Percentiles rank a stretch among this genome's conserved stretches.
These are phyloP conservation scores for Drosophila neotestacea DNA, from an alignment of 2,888 invertebrate species.

Conservation along the genomic window DNA sequence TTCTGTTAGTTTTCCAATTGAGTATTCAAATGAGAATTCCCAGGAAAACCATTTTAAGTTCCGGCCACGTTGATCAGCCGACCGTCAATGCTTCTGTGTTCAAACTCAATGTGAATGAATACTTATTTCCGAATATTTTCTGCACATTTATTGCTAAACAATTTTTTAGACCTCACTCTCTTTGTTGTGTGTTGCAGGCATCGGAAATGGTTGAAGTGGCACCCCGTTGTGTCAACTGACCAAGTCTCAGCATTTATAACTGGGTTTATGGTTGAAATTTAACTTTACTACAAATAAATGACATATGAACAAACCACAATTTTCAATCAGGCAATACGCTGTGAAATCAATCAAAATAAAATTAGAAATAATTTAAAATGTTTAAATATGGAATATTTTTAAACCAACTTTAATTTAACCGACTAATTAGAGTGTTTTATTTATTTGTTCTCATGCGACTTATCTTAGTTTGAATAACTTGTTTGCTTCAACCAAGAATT, in stretches of 20 bases:
- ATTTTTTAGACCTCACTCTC: slow-evolving; percentile 4
- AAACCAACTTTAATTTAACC: too few relatives aligned
- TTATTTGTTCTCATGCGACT: not conserved
- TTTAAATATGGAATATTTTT: too few relatives aligned
- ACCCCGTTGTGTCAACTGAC: slow-evolving; percentile 47
- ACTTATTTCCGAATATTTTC: slow-evolving; percentile 74
- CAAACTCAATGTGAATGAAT: slow-evolving; percentile 54
- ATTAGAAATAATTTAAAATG: too few relatives aligned
- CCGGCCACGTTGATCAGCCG: slow-evolving; percentile 53
- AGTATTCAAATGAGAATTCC: slow-evolving; percentile 69
- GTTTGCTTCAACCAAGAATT: not conserved
- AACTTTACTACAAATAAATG: not conserved
- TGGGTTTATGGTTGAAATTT: not conserved
- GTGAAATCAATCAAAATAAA: not conserved
- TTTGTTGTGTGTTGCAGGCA: slow-evolving; percentile 15
- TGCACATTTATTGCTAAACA: slow-evolving; percentile 68
- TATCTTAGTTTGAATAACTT: not conserved
- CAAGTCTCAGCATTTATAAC: not conserved
- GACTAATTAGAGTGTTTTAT: not conserved
- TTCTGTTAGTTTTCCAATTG: slow-evolving; percentile 36
- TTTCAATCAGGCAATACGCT: slow-evolving; percentile 1
- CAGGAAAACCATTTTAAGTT: slow-evolving; percentile 72
- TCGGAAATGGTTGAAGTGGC: slow-evolving; percentile 60
- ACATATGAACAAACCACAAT: slow-evolving; percentile 6
- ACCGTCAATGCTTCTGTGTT: slow-evolving; percentile 36